A percentile compares a stretch with the other conserved stretches of the same genome.
These are phyloP conservation scores for Neoitamus cyanurus DNA, from an alignment of 2,888 invertebrate genomes.

Conservation along the genomic window DNA sequence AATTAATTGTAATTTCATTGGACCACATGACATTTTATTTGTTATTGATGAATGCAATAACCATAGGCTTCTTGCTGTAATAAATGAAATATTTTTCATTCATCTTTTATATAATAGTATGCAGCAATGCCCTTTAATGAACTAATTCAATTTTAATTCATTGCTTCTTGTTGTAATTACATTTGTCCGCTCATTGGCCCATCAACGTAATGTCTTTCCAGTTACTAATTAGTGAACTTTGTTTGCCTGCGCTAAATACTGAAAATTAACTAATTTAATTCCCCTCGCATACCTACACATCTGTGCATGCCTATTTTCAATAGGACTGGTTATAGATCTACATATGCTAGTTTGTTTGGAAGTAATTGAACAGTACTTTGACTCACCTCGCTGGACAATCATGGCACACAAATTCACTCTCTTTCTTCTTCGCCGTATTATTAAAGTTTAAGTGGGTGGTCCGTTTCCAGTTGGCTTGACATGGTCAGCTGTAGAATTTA, in stretches of 20 bases:
- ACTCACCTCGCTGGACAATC: not conserved
- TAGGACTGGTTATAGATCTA: not conserved
- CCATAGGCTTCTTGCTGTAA: too few relatives aligned
- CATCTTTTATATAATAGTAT: too few relatives aligned
- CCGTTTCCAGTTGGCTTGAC: too few relatives aligned
- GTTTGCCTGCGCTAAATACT: not conserved
- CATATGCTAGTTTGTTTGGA: not conserved
- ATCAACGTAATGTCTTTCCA: not conserved
- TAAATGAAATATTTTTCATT: too few relatives aligned
- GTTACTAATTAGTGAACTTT: not conserved
- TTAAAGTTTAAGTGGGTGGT: too few relatives aligned
- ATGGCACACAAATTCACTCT: not conserved
- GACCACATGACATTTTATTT: too few relatives aligned
- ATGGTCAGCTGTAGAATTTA: too few relatives aligned
- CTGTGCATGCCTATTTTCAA: not conserved
- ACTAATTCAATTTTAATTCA: not conserved
- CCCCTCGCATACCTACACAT: not conserved
- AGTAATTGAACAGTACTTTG: not conserved
- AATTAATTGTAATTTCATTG: too few relatives aligned
- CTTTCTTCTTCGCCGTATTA: too few relatives aligned
- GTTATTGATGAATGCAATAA: too few relatives aligned
- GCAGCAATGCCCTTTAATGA: not conserved
- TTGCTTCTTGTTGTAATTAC: not conserved
- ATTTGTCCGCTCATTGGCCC: not conserved
- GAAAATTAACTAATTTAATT: not conserved